Percentiles rank a stretch among this genome's conserved stretches.
Evolutionary conservation across 2,113 vertebrate genomes (phyloP).

Genomic region (Tyrannus savana): DNA sequence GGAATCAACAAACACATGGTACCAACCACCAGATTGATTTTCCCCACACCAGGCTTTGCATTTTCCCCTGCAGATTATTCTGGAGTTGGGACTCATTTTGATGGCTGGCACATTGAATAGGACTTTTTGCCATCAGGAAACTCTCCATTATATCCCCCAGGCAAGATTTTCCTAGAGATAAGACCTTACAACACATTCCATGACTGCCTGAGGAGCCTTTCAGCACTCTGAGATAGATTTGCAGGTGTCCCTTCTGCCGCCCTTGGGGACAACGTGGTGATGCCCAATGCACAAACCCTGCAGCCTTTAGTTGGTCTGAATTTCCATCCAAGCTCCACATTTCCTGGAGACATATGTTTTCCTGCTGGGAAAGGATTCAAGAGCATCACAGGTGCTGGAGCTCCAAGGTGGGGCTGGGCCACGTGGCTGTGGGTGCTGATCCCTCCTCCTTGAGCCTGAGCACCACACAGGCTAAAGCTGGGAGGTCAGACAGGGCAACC

Average conservation of each 20-base stretch:
- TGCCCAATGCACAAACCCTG: background rate
- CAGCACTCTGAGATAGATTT: fast-evolving
- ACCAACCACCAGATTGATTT: background rate
- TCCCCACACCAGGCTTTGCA: background rate
- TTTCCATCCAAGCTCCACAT: background rate
- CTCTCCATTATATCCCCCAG: background rate
- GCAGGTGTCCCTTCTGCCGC: background rate
- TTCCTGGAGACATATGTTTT: background rate
- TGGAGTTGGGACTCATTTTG: background rate
- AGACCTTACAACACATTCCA: background rate
- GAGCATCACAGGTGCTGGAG: background rate
- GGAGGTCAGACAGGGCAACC: background rate
- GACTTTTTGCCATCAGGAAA: background rate
- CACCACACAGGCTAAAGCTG: background rate
- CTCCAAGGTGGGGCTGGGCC: background rate
- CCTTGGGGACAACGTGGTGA: background rate
- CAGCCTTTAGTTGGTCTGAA: background rate
- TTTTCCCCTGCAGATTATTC: background rate
- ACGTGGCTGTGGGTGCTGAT: fast-evolving
- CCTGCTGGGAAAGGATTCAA: background rate
- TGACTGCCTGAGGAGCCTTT: background rate
- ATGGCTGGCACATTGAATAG: background rate
- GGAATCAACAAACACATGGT: background rate
- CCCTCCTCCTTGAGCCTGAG: background rate
- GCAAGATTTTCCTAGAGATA: background rate